Percentiles rank a stretch among this genome's conserved stretches.
Evolutionary conservation across 2,888 invertebrate genomes (phyloP).

Genomic region (Tethea ocularis): DNA sequence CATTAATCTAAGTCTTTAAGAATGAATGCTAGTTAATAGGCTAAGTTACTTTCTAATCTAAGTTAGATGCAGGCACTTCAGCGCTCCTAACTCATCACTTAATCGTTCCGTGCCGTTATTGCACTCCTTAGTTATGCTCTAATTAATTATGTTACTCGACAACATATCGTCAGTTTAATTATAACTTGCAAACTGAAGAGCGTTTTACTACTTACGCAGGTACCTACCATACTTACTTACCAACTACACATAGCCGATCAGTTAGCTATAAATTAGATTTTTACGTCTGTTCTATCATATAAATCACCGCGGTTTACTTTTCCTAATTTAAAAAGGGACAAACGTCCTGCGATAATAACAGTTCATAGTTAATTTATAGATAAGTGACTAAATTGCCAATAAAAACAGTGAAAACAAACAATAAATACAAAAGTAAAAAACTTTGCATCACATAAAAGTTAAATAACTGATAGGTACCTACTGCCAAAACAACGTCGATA

Average conservation of each 20-base stretch:
- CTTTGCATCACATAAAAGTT: background rate
- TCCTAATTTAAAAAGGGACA: too few relatives aligned
- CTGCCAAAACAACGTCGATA: background rate
- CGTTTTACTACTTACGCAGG: constrained; percentile 20
- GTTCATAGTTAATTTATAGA: too few relatives aligned
- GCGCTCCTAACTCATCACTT: constrained; percentile 52
- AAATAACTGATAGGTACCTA: background rate
- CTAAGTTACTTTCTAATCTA: constrained; percentile 55
- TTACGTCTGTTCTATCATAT: too few relatives aligned
- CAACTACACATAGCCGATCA: too few relatives aligned
- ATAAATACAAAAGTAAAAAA: background rate
- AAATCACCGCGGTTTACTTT: too few relatives aligned
- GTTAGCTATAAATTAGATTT: too few relatives aligned
- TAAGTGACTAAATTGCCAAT: background rate
- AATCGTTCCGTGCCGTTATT: constrained; percentile 53
- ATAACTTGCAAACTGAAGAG: constrained; percentile 50
- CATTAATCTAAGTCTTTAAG: constrained; percentile 27
- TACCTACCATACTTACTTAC: constrained; percentile 1
- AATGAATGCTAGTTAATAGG: constrained; percentile 13
- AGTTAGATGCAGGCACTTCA: constrained; percentile 45
- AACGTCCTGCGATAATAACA: background rate
- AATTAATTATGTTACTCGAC: constrained; percentile 67
- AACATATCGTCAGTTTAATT: constrained; percentile 67
- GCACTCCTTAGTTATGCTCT: constrained; percentile 56
- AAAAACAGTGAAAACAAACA: background rate